Base-by-base conservation (phyloP, 2,888 invertebrate genomes). In the Sturmia bella region DNA sequence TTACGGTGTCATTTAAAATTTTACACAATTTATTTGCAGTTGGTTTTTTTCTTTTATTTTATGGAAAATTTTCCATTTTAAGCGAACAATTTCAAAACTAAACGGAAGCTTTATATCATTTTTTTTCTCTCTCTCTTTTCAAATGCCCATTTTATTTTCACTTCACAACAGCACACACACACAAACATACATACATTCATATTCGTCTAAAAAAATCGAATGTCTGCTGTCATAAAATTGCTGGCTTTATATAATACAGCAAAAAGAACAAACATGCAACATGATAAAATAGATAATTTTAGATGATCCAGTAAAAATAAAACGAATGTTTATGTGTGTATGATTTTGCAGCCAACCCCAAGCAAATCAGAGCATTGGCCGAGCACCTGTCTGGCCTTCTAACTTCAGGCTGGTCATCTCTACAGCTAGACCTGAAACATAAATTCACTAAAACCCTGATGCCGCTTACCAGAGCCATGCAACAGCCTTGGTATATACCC, bases 31-130 rank as follows among this genome's bases (percentile, higher is more conserved):
- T 21, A 57, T 70, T 48, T 21, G 37, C 63, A 54, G 15, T 41
- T 48, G 37, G 37, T 64, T 12, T 3, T 43, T 13, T 12, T 17
- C 2, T 21, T 21, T 21, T 21, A 6, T 48, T n/a, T 21, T 64
- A 39, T 52, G 3, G 37, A n/a, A 50, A 64, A 39, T 21, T n/a
- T 19, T 11, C 69, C 57, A 57, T 24, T 59, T 57, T 70, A 12
- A 15, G 48, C 5, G 19, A 32, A 37, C 24, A 37, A 15, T 39
- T 50, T 39, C 19, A 48, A 17, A 54, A 63, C 27, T 21, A 45
- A 79, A 68, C 79, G 73, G 73, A 79, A 79, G 79, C 68, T 73
- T 45, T 64, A 57, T 64, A 52, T 66, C 17, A 54, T 32, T 43
- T 48, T 59, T 48, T 72, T 63, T 15, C 24, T 27, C 3, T 48